A percentile compares a stretch with the other conserved stretches of the same genome.
Conservation (phyloP, 2,797 vertebrate genomes). For the Amblyopsis hoosieri region DNA sequence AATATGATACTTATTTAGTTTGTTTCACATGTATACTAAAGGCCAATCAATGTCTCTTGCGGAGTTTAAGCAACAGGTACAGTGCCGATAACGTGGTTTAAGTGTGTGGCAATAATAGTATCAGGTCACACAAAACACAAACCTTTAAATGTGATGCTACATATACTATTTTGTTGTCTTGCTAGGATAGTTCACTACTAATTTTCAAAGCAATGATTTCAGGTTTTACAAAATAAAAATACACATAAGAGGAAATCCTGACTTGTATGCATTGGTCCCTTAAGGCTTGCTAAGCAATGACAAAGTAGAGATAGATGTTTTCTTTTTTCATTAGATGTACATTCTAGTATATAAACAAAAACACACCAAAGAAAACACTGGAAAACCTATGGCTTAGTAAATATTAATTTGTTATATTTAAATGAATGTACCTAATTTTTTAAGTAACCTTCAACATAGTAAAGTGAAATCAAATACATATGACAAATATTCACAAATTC, state of each 20-base stretch:
- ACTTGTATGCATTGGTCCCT: constrained; percentile 78
- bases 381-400: constrained; percentile 81
- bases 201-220: constrained; percentile 43
- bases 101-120: constrained; percentile 56
- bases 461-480: constrained; percentile 33
- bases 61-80: neutral
- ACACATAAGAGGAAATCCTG: constrained; percentile 56
- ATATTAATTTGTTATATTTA: constrained; percentile 75
- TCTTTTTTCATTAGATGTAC: constrained; percentile 61
- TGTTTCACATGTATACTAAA: neutral
- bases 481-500: constrained; percentile 25
- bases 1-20: neutral
- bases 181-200: constrained; percentile 55
- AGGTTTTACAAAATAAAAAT: constrained; percentile 37
- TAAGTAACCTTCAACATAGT: constrained; percentile 52
- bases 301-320: constrained; percentile 27
- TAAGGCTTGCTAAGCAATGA: constrained; percentile 76
- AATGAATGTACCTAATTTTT: constrained; percentile 62
- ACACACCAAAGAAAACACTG: constrained; percentile 44
- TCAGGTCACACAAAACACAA: constrained; percentile 44
- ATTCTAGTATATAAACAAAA: constrained; percentile 70
- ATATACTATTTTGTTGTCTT: constrained; percentile 54
- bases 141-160: constrained; percentile 67
- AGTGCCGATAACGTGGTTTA: constrained; percentile 31
- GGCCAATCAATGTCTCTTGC: constrained; percentile 22